A percentile compares a stretch with the other conserved stretches of the same genome.
Conservation (phyloP, 1,140 invertebrate genomes). For the Tetramorium parvispinum region DNA sequence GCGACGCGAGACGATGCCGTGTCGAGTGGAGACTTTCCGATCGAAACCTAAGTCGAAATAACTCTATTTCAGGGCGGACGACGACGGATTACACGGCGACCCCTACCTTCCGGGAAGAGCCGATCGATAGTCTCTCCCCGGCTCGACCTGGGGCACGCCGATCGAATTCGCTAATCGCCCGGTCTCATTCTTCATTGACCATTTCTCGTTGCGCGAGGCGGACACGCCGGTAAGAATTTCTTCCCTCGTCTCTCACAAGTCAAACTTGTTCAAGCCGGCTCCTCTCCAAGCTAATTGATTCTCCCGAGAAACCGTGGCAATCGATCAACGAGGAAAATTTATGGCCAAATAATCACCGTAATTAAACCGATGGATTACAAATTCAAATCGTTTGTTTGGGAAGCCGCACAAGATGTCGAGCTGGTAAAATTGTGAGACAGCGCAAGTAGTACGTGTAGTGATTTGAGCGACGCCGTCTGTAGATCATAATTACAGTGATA, state of each 20-base stretch:
- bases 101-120: slow-evolving; percentile 77
- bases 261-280: background rate
- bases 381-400: slow-evolving; percentile 18
- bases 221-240: slow-evolving; percentile 2
- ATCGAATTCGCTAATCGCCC: slow-evolving; percentile 68
- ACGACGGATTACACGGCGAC: slow-evolving; percentile 74
- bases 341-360: slow-evolving; percentile 43
- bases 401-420: background rate
- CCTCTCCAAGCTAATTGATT: slow-evolving; percentile 40
- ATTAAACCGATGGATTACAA: slow-evolving; percentile 42
- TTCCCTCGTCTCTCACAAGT: background rate
- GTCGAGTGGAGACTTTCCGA: slow-evolving; percentile 53
- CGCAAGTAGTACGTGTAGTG: background rate
- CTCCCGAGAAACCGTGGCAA: slow-evolving; percentile 21
- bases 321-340: slow-evolving; percentile 44
- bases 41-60: slow-evolving; percentile 77
- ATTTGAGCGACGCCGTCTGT: background rate
- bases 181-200: slow-evolving; percentile 58
- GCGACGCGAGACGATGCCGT: slow-evolving; percentile 53
- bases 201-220: slow-evolving; percentile 37
- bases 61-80: slow-evolving; percentile 75
- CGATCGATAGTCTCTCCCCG: slow-evolving; percentile 76
- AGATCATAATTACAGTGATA: background rate
- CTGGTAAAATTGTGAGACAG: background rate
- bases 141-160: slow-evolving; percentile 61